phyloP scores from a whole-genome alignment of 1,140 invertebrate genomes.

The Drosophila sp. region DNA sequence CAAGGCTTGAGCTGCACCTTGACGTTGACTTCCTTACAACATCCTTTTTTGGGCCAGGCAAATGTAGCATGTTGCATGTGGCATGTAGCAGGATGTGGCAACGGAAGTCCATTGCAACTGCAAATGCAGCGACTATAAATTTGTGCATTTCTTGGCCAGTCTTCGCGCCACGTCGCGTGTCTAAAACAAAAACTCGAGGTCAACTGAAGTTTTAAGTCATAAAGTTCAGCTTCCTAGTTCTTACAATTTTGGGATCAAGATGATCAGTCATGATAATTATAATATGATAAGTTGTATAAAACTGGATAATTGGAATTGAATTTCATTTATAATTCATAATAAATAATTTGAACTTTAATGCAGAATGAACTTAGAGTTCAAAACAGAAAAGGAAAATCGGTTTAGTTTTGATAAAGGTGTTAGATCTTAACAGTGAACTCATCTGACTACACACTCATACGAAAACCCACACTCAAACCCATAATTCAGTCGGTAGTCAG shows the following conservation, averaged over 20 bases:
- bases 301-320: no score
- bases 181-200: not conserved
- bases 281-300: no score
- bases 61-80: not conserved
- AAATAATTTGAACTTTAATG: no score
- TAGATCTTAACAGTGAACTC: conserved; percentile 15
- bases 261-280: no score
- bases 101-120: conserved; percentile 36
- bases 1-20: conserved; percentile 24
- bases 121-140: conserved; percentile 1
- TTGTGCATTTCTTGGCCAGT: not conserved
- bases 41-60: conserved; percentile 25
- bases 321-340: no score
- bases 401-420: no score
- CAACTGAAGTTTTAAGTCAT: not conserved
- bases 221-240: not conserved
- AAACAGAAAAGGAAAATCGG: no score
- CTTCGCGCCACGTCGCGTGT: not conserved
- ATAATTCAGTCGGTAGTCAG: not conserved
- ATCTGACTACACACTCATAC: not conserved
- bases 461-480: not conserved
- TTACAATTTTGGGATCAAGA: no score
- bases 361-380: no score
- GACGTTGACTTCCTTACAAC: conserved; percentile 4
- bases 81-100: conserved; percentile 24